Evolutionary conservation across 2,797 vertebrate genomes (phyloP), one percentile per base, ranked within the genome.

Genomic region (Podarcis lilfordi): DNA sequence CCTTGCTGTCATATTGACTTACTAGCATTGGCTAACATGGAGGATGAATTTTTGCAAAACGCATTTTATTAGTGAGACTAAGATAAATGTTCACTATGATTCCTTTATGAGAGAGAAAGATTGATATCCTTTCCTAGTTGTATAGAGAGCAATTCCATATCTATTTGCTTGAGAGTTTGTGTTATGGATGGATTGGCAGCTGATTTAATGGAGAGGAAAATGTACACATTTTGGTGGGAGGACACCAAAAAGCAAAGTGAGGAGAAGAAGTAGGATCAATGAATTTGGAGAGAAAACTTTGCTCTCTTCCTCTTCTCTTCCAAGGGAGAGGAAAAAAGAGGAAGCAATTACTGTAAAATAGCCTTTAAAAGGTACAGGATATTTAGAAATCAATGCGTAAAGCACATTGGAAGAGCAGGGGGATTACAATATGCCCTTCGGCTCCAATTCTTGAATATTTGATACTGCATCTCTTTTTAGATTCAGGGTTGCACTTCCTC

Each of bases 151-250:
- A 92, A 88, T 91, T 96, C 91, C 92, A 88, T 92, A 95, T 93
- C 95, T 95, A 88, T 93, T 94, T 91, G 93, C 91, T 94, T 88
- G 85, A 89, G 91, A 89, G 92, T 89, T 93, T 91, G 92, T 90
- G 90, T 9, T 92, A 94, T 95, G 95, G 95, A 96, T 95, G 91
- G 94, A 95, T 95, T 95, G 91, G 93, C 92, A 93, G 92, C 93
- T 95, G 94, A 96, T 93, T 95, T 96, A 95, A 96, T 95, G 93
- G 92, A 91, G 91, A 91, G 88, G 90, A 95, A 95, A 96, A 94
- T 94, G 91, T 89, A 61, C 55, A 93, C 91, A 87, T 89, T 76
- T 91, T 91, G 89, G 86, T 89, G 88, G 80, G 84, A 74, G 90
- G 85, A 64, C 85, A 88, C 92, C 92, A 93, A 92, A 94, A 88